Evolutionary conservation across 2,113 vertebrate species (phyloP).

Genomic region (Monopterus albus): DNA sequence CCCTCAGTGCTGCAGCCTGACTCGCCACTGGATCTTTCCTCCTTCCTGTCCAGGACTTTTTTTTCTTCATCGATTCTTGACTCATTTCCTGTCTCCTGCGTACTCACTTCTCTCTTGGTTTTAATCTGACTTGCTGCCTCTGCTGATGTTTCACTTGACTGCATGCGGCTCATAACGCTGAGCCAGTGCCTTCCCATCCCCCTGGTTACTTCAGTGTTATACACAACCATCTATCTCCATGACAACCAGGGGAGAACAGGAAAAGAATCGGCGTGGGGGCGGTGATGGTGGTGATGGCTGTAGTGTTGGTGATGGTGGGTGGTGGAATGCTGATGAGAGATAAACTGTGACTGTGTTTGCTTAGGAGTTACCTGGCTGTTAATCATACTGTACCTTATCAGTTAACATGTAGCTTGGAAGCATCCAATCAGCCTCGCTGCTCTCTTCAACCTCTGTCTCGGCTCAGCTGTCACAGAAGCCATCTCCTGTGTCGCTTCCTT

Average conservation of each 20-base stretch:
- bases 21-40: too few species aligned
- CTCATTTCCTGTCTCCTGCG: too few species aligned
- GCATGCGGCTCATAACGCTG: neutral
- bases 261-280: conserved; percentile 51
- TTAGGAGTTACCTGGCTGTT: conserved; percentile 27
- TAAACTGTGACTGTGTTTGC: conserved; percentile 18
- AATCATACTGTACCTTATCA: neutral
- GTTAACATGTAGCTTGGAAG: neutral
- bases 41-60: too few species aligned
- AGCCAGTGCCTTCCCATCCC: conserved; percentile 18
- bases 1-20: too few species aligned
- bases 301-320: conserved; percentile 52
- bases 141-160: conserved; percentile 28
- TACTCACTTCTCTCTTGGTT: too few species aligned
- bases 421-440: neutral
- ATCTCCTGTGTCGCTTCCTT: neutral
- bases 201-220: conserved; percentile 28
- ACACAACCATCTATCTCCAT: conserved; percentile 69
- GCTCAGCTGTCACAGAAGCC: neutral
- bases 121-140: conserved; percentile 6
- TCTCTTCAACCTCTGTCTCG: neutral
- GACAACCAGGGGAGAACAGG: conserved; percentile 53
- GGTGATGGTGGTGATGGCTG: conserved; percentile 48
- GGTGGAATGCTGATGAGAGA: conserved; percentile 52
- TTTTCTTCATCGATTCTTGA: too few species aligned